Evolutionary conservation across 2,888 invertebrate genomes (phyloP), one percentile per base, ranked within the genome.

Genomic region (Drosophila colorata): DNA sequence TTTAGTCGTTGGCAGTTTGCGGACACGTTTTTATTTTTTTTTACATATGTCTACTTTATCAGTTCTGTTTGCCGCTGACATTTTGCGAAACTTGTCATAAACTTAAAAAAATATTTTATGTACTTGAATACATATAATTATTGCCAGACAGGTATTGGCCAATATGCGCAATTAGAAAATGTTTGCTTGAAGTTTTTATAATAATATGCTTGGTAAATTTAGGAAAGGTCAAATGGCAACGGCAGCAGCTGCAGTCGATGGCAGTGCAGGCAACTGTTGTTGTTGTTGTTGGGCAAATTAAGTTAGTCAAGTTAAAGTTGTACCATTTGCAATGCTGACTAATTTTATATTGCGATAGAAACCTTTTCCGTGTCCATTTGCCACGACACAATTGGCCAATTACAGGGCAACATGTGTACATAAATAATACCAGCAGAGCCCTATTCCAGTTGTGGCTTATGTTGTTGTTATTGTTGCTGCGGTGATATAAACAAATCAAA

Each of bases 401-500:
- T 82, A 79, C 47, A 13, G 48, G 25, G 49, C 28, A 60, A 56
- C 46, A 49, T 38, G 31, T 40, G 31, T 55, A 37, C 51, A 66
- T 61, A 41, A 72, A 60, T 56, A 67, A 61, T 57, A 41, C 11
- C 3, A 31, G 14, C 25, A n/a, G 5, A 16, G 38, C 52, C 49
- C 51, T 51, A 38, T 14, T 28, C 18, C 31, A 25, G 38, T 61
- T 44, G 20, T 6, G 18, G 47, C 38, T 48, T 8, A 28, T 69
- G 20, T 20, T 51, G 23, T n/a, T 33, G 16, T 46, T 53, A 46
- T 57, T 66, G 48, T 63, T 67, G 58, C 52, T 69, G 68, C 67
- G 78, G 69, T 61, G 82, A 70, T 66, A 85, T 78, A 81, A 81
- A 88, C 88, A 83, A 86, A 82, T 86, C 88, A 79, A 83, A 70